Conservation (phyloP, 1,140 invertebrate genomes). For the Chionoecetes opilio region DNA sequence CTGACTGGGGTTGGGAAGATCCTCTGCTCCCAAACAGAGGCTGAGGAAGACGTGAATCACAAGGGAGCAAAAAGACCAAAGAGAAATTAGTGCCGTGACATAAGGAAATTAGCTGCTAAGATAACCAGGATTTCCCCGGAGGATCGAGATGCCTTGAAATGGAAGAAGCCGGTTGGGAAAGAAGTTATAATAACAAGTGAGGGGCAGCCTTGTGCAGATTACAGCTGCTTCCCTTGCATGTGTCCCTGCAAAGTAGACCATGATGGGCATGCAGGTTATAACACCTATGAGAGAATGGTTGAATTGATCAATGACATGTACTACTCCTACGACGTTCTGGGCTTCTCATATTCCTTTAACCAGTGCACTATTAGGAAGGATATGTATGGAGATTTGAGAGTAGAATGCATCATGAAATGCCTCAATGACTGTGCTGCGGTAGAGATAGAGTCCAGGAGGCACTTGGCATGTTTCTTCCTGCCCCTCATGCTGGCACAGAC, state of each 20-base stretch:
- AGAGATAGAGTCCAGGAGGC: not conserved
- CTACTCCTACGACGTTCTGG: not conserved
- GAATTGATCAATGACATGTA: constrained; percentile 52
- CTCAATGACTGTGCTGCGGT: not conserved
- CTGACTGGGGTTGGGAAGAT: constrained; percentile 50
- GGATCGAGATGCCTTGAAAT: not conserved
- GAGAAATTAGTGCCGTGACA: not conserved
- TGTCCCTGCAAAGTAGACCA: not conserved
- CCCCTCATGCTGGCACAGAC: constrained; percentile 42
- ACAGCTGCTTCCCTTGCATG: constrained; percentile 5
- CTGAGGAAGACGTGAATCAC: constrained; percentile 49
- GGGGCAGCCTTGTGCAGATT: not conserved
- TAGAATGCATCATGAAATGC: constrained; percentile 16
- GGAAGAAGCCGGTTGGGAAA: constrained; percentile 55
- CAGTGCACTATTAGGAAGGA: constrained; percentile 40
- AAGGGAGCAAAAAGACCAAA: not conserved
- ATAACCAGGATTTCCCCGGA: constrained; percentile 35
- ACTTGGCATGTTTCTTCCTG: not conserved
- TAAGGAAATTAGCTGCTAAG: not conserved
- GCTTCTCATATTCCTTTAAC: constrained; percentile 38
- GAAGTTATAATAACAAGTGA: constrained; percentile 62
- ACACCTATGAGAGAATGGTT: constrained; percentile 10
- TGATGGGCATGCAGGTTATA: not conserved
- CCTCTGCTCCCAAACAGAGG: constrained; percentile 23
- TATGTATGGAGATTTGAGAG: constrained; percentile 61